Evolutionary conservation across 2,888 invertebrate species (phyloP).

Genomic region (Polia nebulosa): DNA sequence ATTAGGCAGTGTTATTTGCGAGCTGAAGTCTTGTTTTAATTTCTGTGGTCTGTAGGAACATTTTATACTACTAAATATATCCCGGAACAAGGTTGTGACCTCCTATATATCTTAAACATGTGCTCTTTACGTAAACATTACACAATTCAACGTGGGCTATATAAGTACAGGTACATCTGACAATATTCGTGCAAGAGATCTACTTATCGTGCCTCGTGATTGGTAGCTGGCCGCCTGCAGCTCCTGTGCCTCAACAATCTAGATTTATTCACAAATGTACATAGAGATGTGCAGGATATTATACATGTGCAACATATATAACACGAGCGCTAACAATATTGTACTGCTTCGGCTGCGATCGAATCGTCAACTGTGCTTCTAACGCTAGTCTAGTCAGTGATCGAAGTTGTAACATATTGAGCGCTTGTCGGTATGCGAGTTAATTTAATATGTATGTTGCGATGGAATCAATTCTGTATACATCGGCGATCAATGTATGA

Average conservation of each 20-base stretch:
- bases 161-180: slow-evolving; percentile 69
- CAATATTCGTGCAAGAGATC: slow-evolving; percentile 83
- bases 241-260: slow-evolving; percentile 82
- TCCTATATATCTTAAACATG: slow-evolving; percentile 79
- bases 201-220: slow-evolving; percentile 81
- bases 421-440: slow-evolving; percentile 77
- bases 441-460: slow-evolving; percentile 69
- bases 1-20: slow-evolving; percentile 91
- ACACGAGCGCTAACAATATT: slow-evolving; percentile 82
- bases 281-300: slow-evolving; percentile 81
- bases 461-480: slow-evolving; percentile 69
- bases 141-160: slow-evolving; percentile 71
- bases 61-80: slow-evolving; percentile 73
- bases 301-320: slow-evolving; percentile 84
- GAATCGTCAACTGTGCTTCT: slow-evolving; percentile 63
- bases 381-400: slow-evolving; percentile 74
- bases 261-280: slow-evolving; percentile 76
- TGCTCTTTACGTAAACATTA: slow-evolving; percentile 81
- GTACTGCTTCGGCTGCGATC: slow-evolving; percentile 78
- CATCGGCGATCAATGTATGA: slow-evolving; percentile 68
- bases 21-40: slow-evolving; percentile 80
- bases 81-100: slow-evolving; percentile 75
- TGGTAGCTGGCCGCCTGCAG: slow-evolving; percentile 89
- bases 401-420: slow-evolving; percentile 87
- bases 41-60: slow-evolving; percentile 78